Evolutionary conservation across 2,888 invertebrate species (phyloP).

Genomic region (Tinea pellionella): DNA sequence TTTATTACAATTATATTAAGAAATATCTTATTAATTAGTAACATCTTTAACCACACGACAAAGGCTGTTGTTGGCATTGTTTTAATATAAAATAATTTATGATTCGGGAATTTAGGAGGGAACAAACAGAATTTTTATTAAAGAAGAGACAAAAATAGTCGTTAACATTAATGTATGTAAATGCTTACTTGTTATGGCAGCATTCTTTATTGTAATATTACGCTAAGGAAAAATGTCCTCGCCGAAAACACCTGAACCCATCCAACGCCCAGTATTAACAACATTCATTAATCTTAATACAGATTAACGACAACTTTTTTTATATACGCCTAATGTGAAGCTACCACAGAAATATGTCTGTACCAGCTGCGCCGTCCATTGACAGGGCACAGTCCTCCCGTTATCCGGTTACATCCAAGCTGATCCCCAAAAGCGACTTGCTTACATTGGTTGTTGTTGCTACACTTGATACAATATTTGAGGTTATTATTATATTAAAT

Average conservation of each 20-base stretch:
- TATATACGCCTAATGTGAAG: no score
- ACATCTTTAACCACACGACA: background rate
- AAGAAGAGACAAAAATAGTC: conserved; percentile 14
- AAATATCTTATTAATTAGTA: background rate
- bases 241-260: conserved; percentile 9
- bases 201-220: conserved; percentile 11
- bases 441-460: no score
- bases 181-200: conserved; percentile 12
- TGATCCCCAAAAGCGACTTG: no score
- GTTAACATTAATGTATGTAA: conserved; percentile 12
- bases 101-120: conserved; percentile 29
- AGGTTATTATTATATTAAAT: no score
- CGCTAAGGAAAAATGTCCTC: conserved; percentile 7
- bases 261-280: background rate
- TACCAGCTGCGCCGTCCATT: no score
- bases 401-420: no score
- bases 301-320: no score
- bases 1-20: no score
- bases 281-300: no score
- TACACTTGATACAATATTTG: no score
- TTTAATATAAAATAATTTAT: conserved; percentile 13
- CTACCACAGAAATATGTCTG: no score
- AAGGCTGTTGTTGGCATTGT: background rate
- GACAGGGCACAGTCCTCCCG: no score
- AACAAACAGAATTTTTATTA: conserved; percentile 14